phyloP scores from a whole-genome alignment of 1,140 invertebrate species.

The Drosophila elegans region DNA sequence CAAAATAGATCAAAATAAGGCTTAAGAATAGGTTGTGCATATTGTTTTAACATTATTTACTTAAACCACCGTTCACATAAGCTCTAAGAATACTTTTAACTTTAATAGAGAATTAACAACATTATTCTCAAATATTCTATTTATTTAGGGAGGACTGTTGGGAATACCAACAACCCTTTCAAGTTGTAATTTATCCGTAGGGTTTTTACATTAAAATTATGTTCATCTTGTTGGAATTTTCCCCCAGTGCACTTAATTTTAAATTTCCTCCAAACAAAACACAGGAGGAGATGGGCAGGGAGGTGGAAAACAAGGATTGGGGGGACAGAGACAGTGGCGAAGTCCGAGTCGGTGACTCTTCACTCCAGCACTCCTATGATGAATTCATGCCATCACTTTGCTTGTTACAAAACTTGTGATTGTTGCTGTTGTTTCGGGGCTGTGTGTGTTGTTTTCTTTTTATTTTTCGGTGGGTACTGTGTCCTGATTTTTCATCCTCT shows the following conservation, averaged over 20 bases:
- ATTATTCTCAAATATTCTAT: no score
- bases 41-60: no score
- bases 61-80: no score
- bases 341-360: slow-evolving; percentile 8
- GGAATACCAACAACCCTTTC: no score
- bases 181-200: no score
- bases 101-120: no score
- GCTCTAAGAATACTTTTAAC: no score
- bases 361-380: slow-evolving; percentile 58
- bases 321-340: slow-evolving; percentile 8
- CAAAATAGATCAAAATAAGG: no score
- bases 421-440: slow-evolving; percentile 56
- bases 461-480: slow-evolving; percentile 37
- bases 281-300: background rate
- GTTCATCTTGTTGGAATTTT: background rate
- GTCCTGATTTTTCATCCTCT: slow-evolving; percentile 67
- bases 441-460: slow-evolving; percentile 10
- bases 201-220: no score
- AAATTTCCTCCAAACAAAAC: slow-evolving; percentile 55
- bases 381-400: slow-evolving; percentile 80
- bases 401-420: slow-evolving; percentile 76
- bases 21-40: no score
- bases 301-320: slow-evolving; percentile 13
- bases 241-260: slow-evolving; percentile 54
- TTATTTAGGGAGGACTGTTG: no score